These are phyloP conservation scores for Cenopis cana DNA, from an alignment of 2,888 invertebrate species.

Conservation along the genomic window DNA sequence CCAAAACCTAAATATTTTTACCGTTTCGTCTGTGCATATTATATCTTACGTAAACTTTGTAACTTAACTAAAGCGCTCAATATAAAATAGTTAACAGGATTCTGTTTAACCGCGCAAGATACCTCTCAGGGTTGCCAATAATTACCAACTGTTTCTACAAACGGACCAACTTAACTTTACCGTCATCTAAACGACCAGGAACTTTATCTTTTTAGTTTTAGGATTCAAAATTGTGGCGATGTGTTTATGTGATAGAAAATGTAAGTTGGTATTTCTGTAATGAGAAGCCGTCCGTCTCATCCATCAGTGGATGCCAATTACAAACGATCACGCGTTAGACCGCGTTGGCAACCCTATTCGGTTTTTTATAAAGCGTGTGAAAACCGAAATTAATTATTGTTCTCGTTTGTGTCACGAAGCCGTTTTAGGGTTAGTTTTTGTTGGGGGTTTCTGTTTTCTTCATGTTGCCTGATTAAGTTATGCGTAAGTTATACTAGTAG, in stretches of 20 bases:
- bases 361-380: conserved; percentile 52
- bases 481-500: no score
- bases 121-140: conserved; percentile 53
- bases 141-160: conserved; percentile 54
- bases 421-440: conserved; percentile 27
- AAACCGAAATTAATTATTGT: conserved; percentile 47
- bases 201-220: conserved; percentile 46
- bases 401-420: conserved; percentile 34
- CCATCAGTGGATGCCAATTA: conserved; percentile 76
- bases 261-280: conserved; percentile 51
- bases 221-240: conserved; percentile 39
- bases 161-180: conserved; percentile 50
- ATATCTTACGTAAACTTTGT: conserved; percentile 19
- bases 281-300: conserved; percentile 57
- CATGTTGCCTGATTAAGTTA: no score
- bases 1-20: not conserved
- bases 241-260: conserved; percentile 18
- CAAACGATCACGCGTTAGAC: conserved; percentile 75
- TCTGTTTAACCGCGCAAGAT: conserved; percentile 49
- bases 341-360: conserved; percentile 72
- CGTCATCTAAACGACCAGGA: not conserved
- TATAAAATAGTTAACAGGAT: conserved; percentile 46
- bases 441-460: not conserved
- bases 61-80: conserved; percentile 19
- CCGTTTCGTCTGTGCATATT: conserved; percentile 22